Conservation (phyloP, 2,797 vertebrate species). For the Mus caroli region DNA sequence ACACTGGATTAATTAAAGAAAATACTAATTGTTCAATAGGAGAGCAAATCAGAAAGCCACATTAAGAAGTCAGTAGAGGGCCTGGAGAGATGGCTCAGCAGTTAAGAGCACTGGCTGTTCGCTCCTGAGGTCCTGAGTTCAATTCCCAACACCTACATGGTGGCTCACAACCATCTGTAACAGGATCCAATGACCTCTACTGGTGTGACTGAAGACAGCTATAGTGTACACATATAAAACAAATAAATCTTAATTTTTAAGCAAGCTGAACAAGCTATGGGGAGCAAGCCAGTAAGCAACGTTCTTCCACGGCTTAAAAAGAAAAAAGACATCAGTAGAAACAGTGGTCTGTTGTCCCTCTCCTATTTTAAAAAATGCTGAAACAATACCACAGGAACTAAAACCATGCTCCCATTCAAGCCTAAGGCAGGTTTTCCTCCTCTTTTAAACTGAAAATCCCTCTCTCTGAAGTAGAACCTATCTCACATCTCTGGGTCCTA, state of each 20-base stretch:
- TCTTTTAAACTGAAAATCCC: neutral
- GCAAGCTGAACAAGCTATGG: too few relatives aligned
- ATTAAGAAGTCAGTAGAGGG: constrained; percentile 46
- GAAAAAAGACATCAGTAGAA: constrained; percentile 48
- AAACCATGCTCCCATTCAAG: constrained; percentile 30
- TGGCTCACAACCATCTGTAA: neutral
- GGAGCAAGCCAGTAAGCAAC: too few relatives aligned
- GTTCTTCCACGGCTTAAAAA: neutral
- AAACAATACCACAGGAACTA: neutral
- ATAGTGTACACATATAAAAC: neutral
- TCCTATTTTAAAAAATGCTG: constrained; percentile 34
- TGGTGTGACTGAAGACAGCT: neutral
- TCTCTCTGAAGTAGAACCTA: neutral
- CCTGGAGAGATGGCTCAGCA: neutral
- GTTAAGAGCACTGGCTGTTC: neutral
- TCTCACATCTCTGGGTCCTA: neutral
- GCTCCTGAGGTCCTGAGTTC: neutral
- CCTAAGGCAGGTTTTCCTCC: constrained; percentile 6
- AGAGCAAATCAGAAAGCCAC: constrained; percentile 29
- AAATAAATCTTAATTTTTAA: neutral
- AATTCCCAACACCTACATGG: neutral
- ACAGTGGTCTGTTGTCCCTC: neutral
- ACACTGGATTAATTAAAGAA: constrained; percentile 51
- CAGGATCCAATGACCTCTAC: neutral
- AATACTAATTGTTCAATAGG: constrained; percentile 29